Percentiles rank a stretch among this genome's conserved stretches.
Evolutionary conservation across 2,888 invertebrate genomes (phyloP).

Genomic region (Coelopa pilipes): DNA sequence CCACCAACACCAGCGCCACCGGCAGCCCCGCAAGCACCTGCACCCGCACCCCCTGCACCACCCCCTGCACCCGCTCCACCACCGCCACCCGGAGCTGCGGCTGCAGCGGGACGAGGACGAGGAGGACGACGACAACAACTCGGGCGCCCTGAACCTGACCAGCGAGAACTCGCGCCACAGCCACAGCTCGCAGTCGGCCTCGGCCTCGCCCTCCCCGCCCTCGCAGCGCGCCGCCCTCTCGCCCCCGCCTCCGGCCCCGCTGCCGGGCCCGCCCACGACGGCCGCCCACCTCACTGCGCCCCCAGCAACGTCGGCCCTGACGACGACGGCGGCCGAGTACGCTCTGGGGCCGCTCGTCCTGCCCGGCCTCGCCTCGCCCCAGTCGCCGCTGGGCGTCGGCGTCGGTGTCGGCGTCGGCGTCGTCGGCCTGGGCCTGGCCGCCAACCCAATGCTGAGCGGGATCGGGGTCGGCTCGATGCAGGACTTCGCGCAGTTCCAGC

Average conservation of each 20-base stretch:
- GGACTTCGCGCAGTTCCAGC: conserved; percentile 63
- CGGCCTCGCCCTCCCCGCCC: conserved; percentile 50
- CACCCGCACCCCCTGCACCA: conserved; percentile 42
- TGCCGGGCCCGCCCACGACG: conserved; percentile 41
- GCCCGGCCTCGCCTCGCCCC: conserved; percentile 55
- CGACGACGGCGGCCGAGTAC: conserved; percentile 28
- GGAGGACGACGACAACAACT: conserved; percentile 56
- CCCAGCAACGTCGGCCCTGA: conserved; percentile 39
- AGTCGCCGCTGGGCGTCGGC: conserved; percentile 57
- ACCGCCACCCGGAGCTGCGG: conserved; percentile 16
- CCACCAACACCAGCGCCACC: conserved; percentile 45
- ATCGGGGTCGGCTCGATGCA: conserved; percentile 52
- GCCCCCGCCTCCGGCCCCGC: conserved; percentile 46
- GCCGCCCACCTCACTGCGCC: conserved; percentile 1
- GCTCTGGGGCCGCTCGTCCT: conserved; percentile 45
- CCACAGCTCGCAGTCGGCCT: conserved; percentile 57
- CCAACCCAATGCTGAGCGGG: conserved; percentile 52
- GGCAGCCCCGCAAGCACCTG: conserved; percentile 43
- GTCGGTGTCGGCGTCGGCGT: too few species aligned
- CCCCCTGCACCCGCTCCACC: conserved; percentile 36
- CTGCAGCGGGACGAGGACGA: conserved; percentile 40
- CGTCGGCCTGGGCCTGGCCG: conserved; percentile 50
- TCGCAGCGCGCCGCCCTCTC: conserved; percentile 29
- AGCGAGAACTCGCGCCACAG: conserved; percentile 64
- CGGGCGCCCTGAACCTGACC: conserved; percentile 63